Conservation (phyloP, 1,140 invertebrate genomes). For the Diuraphis noxia region DNA sequence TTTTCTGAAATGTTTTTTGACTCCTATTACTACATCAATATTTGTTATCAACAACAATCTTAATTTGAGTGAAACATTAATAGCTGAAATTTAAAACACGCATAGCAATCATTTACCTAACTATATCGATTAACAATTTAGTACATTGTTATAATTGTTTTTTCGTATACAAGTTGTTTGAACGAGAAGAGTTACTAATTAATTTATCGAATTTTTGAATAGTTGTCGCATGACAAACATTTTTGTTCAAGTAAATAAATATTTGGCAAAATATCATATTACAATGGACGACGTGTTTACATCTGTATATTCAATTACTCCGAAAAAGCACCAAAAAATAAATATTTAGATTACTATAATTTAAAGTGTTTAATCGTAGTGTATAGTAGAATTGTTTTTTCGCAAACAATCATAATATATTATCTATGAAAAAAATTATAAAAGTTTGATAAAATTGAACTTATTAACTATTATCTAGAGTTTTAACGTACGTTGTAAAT, state of each 20-base stretch:
- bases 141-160: neutral
- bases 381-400: neutral
- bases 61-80: neutral
- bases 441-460: neutral
- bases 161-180: neutral
- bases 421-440: neutral
- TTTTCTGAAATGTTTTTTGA: neutral
- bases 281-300: neutral
- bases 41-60: neutral
- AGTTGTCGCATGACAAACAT: neutral
- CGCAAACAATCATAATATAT: neutral
- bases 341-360: neutral
- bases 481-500: neutral
- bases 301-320: neutral
- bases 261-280: slow-evolving; percentile 29
- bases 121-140: neutral
- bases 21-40: neutral
- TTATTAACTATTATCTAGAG: neutral
- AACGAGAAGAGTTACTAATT: neutral
- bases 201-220: neutral
- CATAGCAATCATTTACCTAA: neutral
- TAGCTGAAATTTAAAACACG: neutral
- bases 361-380: neutral
- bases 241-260: neutral
- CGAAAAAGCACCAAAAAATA: neutral